Percentiles rank a stretch among this genome's conserved stretches.
These are phyloP conservation scores for Siniperca knerii DNA, from an alignment of 2,113 vertebrate species.

Conservation along the genomic window DNA sequence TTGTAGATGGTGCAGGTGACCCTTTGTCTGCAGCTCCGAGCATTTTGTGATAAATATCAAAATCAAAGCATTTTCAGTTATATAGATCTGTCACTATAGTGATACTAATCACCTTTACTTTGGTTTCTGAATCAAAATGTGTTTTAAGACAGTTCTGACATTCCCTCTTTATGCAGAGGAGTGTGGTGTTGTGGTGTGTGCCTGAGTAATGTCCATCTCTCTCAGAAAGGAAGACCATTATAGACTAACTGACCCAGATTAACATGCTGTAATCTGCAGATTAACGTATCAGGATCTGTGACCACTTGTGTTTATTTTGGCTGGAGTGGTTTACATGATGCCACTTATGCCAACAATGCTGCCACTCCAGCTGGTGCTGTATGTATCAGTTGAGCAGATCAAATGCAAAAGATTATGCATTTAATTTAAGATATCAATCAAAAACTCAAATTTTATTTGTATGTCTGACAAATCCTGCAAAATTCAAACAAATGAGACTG, in stretches of 20 bases:
- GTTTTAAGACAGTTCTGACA: neutral
- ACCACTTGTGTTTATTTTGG: constrained; percentile 63
- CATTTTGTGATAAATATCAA: neutral
- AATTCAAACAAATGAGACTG: neutral
- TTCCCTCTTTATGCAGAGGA: neutral
- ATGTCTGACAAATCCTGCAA: neutral
- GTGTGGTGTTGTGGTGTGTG: neutral
- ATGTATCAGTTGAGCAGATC: neutral
- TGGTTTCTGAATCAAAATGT: neutral
- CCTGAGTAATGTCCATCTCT: neutral
- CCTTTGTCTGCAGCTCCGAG: neutral
- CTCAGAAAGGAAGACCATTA: constrained; percentile 30
- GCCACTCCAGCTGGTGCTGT: neutral
- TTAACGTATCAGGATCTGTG: constrained; percentile 71
- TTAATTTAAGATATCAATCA: neutral
- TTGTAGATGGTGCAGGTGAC: neutral
- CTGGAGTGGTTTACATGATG: constrained; percentile 40
- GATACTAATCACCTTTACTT: neutral
- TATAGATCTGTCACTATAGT: neutral
- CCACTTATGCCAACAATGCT: constrained; percentile 11
- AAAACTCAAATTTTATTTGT: neutral
- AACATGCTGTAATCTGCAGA: constrained; percentile 75
- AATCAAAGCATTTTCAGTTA: neutral
- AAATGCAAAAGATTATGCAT: neutral
- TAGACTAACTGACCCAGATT: constrained; percentile 75